These are phyloP conservation scores for Dendroctonus valens DNA, from an alignment of 1,140 invertebrate species.

Conservation along the genomic window DNA sequence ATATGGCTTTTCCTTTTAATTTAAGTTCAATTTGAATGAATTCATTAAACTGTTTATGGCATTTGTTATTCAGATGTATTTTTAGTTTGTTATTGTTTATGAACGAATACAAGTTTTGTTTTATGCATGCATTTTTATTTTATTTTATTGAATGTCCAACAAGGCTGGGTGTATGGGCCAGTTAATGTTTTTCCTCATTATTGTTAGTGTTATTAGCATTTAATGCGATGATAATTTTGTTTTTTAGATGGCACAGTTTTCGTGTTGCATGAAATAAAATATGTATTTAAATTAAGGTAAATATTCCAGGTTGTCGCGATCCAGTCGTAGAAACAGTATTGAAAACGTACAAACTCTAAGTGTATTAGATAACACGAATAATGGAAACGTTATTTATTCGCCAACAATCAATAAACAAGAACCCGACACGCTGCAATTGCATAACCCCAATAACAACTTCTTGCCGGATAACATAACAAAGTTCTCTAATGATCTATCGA, in stretches of 20 bases:
- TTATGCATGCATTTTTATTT: too few species aligned
- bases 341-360: constrained; percentile 9
- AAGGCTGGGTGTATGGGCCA: too few species aligned
- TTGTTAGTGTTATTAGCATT: too few species aligned
- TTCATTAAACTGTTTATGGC: too few species aligned
- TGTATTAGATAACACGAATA: constrained; percentile 29
- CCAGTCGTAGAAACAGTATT: constrained; percentile 20
- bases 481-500: constrained; percentile 26
- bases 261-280: background rate
- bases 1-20: too few species aligned
- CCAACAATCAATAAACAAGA: constrained; percentile 19
- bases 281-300: background rate
- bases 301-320: constrained; percentile 30
- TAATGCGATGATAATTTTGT: too few species aligned
- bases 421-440: constrained; percentile 9
- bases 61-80: too few species aligned
- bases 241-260: background rate
- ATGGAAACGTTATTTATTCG: constrained; percentile 31
- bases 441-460: constrained; percentile 35
- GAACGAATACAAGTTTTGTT: too few species aligned
- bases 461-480: constrained; percentile 34
- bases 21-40: too few species aligned
- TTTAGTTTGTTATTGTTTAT: too few species aligned
- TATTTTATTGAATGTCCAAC: too few species aligned
- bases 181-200: too few species aligned